These are phyloP conservation scores for Mastomys coucha DNA, from an alignment of 2,113 vertebrate genomes.

Conservation along the genomic window DNA sequence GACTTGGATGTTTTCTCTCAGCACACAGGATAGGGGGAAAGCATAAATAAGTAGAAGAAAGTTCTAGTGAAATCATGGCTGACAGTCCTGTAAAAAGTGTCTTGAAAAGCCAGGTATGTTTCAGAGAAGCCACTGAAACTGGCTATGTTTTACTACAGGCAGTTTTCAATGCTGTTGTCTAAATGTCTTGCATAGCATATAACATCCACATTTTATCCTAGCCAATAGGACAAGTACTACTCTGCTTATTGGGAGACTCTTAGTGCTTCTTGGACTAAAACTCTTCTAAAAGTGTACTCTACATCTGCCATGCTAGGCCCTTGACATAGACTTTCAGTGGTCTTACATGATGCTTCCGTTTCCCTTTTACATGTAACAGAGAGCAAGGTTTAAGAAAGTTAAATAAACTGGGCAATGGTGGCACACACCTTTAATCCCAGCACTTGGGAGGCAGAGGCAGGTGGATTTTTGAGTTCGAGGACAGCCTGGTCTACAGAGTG, in stretches of 20 bases:
- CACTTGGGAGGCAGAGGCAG: too few species aligned
- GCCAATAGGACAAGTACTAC: not conserved
- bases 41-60: conserved; percentile 1
- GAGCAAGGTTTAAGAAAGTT: not conserved
- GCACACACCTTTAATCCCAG: too few species aligned
- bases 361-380: not conserved
- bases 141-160: not conserved
- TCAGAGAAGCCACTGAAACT: not conserved
- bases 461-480: too few species aligned
- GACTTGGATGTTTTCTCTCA: not conserved
- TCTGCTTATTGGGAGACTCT: not conserved
- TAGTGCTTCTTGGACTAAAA: not conserved
- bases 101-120: not conserved
- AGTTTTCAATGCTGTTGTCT: not conserved
- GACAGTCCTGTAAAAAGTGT: not conserved
- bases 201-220: not conserved
- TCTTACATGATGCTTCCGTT: fast-evolving
- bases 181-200: not conserved
- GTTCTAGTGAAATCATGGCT: not conserved
- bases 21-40: not conserved
- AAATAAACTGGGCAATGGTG: too few species aligned
- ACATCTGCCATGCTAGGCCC: not conserved
- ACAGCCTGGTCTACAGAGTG: too few species aligned
- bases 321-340: not conserved
- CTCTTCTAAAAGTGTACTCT: not conserved